These are phyloP conservation scores for Semibalanus balanoides DNA, from an alignment of 1,140 invertebrate species.

Conservation along the genomic window DNA sequence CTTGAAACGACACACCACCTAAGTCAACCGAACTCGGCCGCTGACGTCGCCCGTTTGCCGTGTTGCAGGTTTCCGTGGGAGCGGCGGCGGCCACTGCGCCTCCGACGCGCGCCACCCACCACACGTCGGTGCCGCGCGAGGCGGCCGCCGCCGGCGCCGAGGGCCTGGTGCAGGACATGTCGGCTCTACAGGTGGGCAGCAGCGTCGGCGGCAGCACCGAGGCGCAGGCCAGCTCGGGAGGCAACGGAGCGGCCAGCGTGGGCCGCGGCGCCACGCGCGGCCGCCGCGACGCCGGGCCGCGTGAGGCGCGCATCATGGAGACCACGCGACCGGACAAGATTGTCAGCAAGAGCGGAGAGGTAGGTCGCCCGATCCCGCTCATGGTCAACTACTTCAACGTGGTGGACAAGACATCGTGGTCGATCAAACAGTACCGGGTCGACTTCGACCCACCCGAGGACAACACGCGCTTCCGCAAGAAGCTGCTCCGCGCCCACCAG, in stretches of 20 bases:
- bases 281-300: background rate
- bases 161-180: background rate
- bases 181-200: background rate
- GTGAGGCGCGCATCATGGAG: background rate
- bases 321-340: background rate
- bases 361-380: background rate
- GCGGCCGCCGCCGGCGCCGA: background rate
- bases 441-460: slow-evolving; percentile 3
- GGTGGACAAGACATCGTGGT: background rate
- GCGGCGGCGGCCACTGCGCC: too few species aligned
- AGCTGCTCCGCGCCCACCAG: background rate
- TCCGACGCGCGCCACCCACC: too few species aligned
- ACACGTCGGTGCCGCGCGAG: too few species aligned
- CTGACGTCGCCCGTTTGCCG: too few species aligned
- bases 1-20: too few species aligned
- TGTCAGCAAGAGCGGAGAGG: background rate
- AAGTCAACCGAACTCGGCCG: too few species aligned
- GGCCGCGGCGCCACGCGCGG: background rate
- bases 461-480: background rate
- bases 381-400: background rate
- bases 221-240: background rate
- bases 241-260: background rate
- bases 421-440: background rate
- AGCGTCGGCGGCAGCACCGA: background rate
- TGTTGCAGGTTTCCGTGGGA: too few species aligned